Evolutionary conservation across 2,797 vertebrate species (phyloP), one percentile per base, ranked within the genome.

Genomic region (Myripristis murdjan): DNA sequence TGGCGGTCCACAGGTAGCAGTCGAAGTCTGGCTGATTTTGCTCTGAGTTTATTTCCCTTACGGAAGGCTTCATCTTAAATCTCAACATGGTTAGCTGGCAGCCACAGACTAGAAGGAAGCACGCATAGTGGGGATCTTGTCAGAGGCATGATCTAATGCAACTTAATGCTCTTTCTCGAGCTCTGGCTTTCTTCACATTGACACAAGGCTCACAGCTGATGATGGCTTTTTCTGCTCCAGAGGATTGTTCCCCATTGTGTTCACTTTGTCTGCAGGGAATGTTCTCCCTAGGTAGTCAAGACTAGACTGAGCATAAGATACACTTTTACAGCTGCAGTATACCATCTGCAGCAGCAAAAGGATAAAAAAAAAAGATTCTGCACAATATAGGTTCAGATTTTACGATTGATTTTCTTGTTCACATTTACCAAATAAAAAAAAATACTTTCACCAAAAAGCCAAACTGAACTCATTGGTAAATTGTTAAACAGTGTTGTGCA

Each of bases 21-120:
- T 87, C 74, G 73, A 52, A 77, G 70, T 65, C n/a, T 15, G 47
- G n/a, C 64, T 64, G 70, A 75, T 76, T 83, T 85, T 48, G 24
- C 60, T 68, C 46, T 55, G 26, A 66, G 84, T 79, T 2, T 51
- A 11, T 76, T 72, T 79, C 5, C 75, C 73, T 75, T 67, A 22
- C 43, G 4, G 81, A 79, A 49, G 56, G 55, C 55, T 84, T 84
- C 67, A 58, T 73, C 28, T 31, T 60, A 55, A n/a, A 28, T 61
- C 61, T 55, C 26, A 58, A 43, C 67, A 48, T 22, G 54, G 56
- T 47, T 66, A 41, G 61, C 39, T 46, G 35, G 69, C 59, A 75
- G 61, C 9, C 51, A 23, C n/a, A 49, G 44, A 60, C 52, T 65
- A 54, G 35, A 26, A 15, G n/a, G 51, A 53, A 67, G 63, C 35